Evolutionary conservation across 2,797 vertebrate genomes (phyloP), one percentile per base, ranked within the genome.

Genomic region (Parauchenoglanis ngamensis): DNA sequence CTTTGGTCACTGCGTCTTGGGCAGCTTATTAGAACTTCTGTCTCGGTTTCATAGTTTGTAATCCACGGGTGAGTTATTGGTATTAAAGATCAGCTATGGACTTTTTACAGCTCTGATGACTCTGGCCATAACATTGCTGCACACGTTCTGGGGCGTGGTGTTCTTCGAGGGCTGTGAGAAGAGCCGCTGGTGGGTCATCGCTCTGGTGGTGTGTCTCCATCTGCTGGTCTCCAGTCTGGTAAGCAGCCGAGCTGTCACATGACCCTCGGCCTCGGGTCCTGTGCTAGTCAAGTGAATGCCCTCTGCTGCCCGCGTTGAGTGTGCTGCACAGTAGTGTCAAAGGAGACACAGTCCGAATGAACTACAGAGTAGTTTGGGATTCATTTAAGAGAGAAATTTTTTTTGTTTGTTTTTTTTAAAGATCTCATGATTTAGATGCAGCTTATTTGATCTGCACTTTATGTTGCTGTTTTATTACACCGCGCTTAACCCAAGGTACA

Each of bases 81-180:
- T 54, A 73, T 35, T 70, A 82, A 81, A 78, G n/a, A 70, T 25
- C 23, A 46, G 21, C 13, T 70, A 25, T 86, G 72, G 44, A 19
- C 21, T 35, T 73, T 65, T 75, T 61, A 19, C 92, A 96, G 96
- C 96, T 86, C 94, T 96, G 89, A 96, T 96, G 96, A 96, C 95
- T 79, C 94, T 96, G 92, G 96, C 94, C 28, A 84, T 96, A 87
- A 95, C 95, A 65, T 92, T 96, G 15, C 94, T 96, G 81, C 96
- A 96, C 91, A 96, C 94, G 7, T 96, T 96, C 90, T 96, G 96
- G 96, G 95, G 95, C 0, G 94, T 96, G 85, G 85, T 96, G 85
- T 96, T 96, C 88, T 96, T 96, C 72, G 95, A 96, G 0, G 95
- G 95, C 87, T 96, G 95, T 2, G 96, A 96, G 92, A 94, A 93